Conservation (phyloP, 2,888 invertebrate genomes). For the Thecophora atra region DNA sequence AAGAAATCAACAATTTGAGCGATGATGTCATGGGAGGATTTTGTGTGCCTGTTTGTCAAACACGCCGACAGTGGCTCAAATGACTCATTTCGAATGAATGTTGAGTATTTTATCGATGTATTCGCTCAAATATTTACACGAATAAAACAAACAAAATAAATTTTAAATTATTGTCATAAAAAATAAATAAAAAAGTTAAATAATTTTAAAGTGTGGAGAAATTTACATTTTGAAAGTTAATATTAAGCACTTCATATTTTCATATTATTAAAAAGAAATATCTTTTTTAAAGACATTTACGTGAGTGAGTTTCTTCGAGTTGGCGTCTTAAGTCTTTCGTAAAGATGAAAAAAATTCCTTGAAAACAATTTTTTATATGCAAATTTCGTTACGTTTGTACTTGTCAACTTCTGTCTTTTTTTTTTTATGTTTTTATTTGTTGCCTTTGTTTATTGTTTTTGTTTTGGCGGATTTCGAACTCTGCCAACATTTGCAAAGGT, state of each 20-base stretch:
- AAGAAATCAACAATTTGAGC: no score
- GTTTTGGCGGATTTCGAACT: neutral
- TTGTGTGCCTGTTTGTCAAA: neutral
- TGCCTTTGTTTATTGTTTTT: neutral
- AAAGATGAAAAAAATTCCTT: neutral
- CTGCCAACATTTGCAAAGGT: neutral
- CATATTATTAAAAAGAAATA: neutral
- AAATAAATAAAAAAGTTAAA: neutral
- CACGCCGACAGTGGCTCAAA: neutral
- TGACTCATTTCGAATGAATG: no score
- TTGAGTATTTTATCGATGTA: no score
- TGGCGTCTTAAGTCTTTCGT: constrained; percentile 7
- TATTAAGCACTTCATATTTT: neutral
- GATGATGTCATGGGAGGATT: constrained; percentile 5
- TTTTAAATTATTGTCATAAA: no score
- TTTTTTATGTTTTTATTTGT: neutral
- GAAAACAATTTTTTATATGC: neutral
- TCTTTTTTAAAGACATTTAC: neutral
- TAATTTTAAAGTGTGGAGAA: neutral
- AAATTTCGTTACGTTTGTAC: neutral
- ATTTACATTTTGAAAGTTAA: neutral
- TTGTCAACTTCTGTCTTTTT: neutral
- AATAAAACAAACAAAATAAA: neutral
- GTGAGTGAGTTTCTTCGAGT: neutral
- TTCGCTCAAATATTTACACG: neutral